Percentiles rank a stretch among this genome's conserved stretches.
phyloP scores from a whole-genome alignment of 1,140 invertebrate species.

The Apis dorsata region DNA sequence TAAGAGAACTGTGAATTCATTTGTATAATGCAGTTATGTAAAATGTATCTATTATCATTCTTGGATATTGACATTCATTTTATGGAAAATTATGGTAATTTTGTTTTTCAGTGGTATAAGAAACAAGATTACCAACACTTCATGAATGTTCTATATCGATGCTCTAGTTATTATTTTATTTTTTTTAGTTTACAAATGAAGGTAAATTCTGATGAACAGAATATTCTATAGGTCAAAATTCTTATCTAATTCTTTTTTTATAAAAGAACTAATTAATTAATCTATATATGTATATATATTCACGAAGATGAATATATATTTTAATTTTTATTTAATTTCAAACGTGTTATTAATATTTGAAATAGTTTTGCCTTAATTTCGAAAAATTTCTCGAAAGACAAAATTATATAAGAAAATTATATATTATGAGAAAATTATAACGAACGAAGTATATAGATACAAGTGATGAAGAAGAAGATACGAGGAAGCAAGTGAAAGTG shows the following conservation, averaged over 20 bases:
- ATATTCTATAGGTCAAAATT: too few species aligned
- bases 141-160: too few species aligned
- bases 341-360: too few species aligned
- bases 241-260: too few species aligned
- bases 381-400: neutral
- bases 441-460: neutral
- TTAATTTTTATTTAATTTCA: neutral
- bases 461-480: neutral
- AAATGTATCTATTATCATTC: neutral
- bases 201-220: neutral
- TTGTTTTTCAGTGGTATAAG: too few species aligned
- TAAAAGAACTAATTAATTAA: too few species aligned
- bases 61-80: neutral
- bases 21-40: too few species aligned
- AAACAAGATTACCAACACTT: too few species aligned
- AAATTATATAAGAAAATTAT: neutral
- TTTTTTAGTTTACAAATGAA: neutral
- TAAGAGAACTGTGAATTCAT: neutral
- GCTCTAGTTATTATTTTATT: too few species aligned
- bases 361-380: too few species aligned
- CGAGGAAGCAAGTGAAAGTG: neutral
- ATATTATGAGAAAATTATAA: neutral
- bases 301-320: neutral
- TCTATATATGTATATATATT: too few species aligned
- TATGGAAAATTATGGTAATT: neutral